Evolutionary conservation across 2,888 invertebrate genomes (phyloP), one percentile per base, ranked within the genome.

Genomic region (Scaptomyza parva): DNA sequence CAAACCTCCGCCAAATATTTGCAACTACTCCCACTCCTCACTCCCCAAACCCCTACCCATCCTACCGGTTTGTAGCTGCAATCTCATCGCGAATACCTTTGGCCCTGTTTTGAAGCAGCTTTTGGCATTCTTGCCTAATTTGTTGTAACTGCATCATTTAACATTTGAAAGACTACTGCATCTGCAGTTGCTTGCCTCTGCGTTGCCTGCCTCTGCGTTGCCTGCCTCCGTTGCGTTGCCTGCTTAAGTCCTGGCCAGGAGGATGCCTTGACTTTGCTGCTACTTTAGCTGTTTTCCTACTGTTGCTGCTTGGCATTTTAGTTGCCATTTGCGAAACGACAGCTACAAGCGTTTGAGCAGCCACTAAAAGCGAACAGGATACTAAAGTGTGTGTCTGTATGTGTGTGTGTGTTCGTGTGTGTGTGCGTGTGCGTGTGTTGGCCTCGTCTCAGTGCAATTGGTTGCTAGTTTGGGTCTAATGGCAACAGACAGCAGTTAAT

Each of bases 71-170:
- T 76, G 53, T 35, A 43, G 60, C 73, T 73, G 57, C 61, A 71
- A 71, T 71, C 71, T 72, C 60, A 39, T 72, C 58, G 63, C 57
- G 70, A 53, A 69, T 69, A 53, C 70, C 69, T 70, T 69, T 67
- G 57, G 50, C 53, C 68, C 59, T 54, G 53, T 59, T 69, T 35
- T 69, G 53, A 41, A 63, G 57, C 58, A 70, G 70, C 70, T 72
- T 67, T 60, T 61, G 67, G 60, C 61, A 66, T 69, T 70, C 65
- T 67, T 72, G 68, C 72, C 78, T 78, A 79, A 82, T 83, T 83
- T 82, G 83, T 76, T 82, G 76, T 79, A 82, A 82, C 79, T 79
- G 79, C 79, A 79, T 83, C 79, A 79, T 79, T 79, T 82, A 79
- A 79, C 79, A 82, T 79, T 79, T 82, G 79, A 82, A 68, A 76